Evolutionary conservation across 2,797 vertebrate species (phyloP), one percentile per base, ranked within the genome.

Genomic region (Vultur gryphus): DNA sequence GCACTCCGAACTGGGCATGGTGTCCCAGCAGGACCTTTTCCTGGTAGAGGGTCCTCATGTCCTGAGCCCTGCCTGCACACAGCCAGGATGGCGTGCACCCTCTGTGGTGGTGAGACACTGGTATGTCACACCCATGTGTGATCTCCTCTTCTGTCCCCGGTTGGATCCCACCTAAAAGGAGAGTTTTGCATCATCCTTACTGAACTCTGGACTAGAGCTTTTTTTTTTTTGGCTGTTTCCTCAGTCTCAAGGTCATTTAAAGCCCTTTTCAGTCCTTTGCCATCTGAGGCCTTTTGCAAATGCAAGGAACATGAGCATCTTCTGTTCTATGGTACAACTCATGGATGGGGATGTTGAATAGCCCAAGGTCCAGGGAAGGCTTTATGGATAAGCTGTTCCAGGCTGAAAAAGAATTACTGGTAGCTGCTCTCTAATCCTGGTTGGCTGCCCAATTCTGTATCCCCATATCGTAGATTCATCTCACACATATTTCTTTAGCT

Each of bases 101-200:
- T 64, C 11, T 10, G 26, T 55, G 52, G n/a, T 37, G 17, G 23
- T n/a, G 57, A 8, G 29, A 29, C n/a, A 16, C 13, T 37, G 21
- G 3, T 28, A 7, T 51, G 23, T 35, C 75, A 35, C 35, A 44
- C 2, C 19, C 18, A 7, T 17, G 16, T 51, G 20, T 13, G 29
- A 54, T 29, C 41, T 24, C 11, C 16, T 52, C 26, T 43, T 23
- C 14, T 2, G 5, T 43, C 23, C 21, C 46, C 51, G 61, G 31
- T 0, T 43, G 26, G 16, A 35, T 48, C 31, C 11, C 59, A 66
- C 6, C 31, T 52, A 23, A 73, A 57, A 77, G 10, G 15, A 43
- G 23, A 62, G 19, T 1, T 76, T 73, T 78, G 12, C 24, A 3
- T 61, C 0, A 0, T 49, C 33, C 23, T 41, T 13, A 12, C 15